Evolutionary conservation across 1,140 invertebrate species (phyloP).

Genomic region (Drosophila virilis): DNA sequence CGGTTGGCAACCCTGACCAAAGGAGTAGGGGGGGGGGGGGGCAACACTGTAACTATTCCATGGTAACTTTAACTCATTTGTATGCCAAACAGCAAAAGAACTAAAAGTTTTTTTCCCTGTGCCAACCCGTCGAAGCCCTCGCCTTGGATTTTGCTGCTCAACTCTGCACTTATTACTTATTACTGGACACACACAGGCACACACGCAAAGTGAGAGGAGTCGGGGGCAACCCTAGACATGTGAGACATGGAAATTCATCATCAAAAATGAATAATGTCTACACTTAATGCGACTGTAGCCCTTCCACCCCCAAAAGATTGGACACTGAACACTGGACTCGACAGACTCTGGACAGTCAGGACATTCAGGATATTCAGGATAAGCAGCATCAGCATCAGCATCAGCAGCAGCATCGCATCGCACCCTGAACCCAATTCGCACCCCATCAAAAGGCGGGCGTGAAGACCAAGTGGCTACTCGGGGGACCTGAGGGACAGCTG

Average conservation of each 20-base stretch:
- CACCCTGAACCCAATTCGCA: conserved; percentile 78
- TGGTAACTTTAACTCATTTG: conserved; percentile 79
- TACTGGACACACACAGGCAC: conserved; percentile 64
- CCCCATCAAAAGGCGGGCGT: conserved; percentile 79
- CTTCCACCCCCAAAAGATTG: conserved; percentile 21
- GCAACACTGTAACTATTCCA: conserved; percentile 2
- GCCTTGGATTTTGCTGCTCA: conserved; percentile 51
- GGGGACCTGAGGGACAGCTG: conserved; percentile 28
- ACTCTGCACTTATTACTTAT: conserved; percentile 80
- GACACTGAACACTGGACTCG: conserved; percentile 13
- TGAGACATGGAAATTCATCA: conserved; percentile 83
- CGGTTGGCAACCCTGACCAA: not conserved
- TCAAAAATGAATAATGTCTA: conserved; percentile 84
- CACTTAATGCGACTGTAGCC: conserved; percentile 72
- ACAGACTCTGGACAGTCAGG: conserved; percentile 39
- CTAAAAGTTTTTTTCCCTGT: conserved; percentile 81
- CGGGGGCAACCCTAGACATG: conserved; percentile 67
- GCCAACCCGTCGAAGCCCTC: conserved; percentile 27
- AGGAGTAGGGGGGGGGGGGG: not conserved
- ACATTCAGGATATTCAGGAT: conserved; percentile 55
- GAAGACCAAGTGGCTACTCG: conserved; percentile 46
- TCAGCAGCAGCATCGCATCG: conserved; percentile 31
- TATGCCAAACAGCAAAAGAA: conserved; percentile 78
- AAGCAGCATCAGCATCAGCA: conserved; percentile 54
- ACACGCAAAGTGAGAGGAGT: not conserved